A percentile compares a stretch with the other conserved stretches of the same genome.
These are phyloP conservation scores for Harpalus rubripes DNA, from an alignment of 2,888 invertebrate species.

Conservation along the genomic window DNA sequence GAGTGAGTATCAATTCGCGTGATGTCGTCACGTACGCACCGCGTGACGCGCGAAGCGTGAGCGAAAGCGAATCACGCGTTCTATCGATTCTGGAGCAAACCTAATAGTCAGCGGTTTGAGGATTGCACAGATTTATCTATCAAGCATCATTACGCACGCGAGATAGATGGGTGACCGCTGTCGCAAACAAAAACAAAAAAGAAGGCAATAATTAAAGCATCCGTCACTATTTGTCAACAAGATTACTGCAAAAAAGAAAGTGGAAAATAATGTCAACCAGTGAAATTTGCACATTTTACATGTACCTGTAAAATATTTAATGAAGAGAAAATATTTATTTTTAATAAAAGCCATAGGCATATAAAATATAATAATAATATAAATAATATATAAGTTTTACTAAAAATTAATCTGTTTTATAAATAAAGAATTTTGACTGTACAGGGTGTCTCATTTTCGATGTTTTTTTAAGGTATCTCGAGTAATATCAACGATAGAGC, in stretches of 20 bases:
- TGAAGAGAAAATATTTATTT: too few relatives aligned
- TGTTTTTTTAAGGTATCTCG: too few relatives aligned
- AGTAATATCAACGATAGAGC: too few relatives aligned
- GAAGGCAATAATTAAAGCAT: background rate
- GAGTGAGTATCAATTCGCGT: background rate
- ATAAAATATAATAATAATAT: too few relatives aligned
- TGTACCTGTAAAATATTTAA: too few relatives aligned
- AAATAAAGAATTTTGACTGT: too few relatives aligned
- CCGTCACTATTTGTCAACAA: background rate
- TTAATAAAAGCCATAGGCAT: too few relatives aligned
- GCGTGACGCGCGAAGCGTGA: background rate
- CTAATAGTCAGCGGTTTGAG: conserved; percentile 29
- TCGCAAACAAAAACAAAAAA: conserved; percentile 31
- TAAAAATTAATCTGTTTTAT: too few relatives aligned
- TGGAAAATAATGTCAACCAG: background rate
- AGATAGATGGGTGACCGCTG: conserved; percentile 33
- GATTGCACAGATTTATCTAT: conserved; percentile 35
- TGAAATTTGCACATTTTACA: too few relatives aligned
- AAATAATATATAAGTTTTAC: too few relatives aligned
- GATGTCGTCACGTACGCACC: background rate
- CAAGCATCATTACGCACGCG: conserved; percentile 23
- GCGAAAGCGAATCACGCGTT: conserved; percentile 6
- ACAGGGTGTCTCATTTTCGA: too few relatives aligned
- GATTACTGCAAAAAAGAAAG: background rate
- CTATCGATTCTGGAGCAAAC: conserved; percentile 23